Base-by-base conservation (phyloP, 2,797 vertebrate genomes). In the Sebastes vulpes region DNA sequence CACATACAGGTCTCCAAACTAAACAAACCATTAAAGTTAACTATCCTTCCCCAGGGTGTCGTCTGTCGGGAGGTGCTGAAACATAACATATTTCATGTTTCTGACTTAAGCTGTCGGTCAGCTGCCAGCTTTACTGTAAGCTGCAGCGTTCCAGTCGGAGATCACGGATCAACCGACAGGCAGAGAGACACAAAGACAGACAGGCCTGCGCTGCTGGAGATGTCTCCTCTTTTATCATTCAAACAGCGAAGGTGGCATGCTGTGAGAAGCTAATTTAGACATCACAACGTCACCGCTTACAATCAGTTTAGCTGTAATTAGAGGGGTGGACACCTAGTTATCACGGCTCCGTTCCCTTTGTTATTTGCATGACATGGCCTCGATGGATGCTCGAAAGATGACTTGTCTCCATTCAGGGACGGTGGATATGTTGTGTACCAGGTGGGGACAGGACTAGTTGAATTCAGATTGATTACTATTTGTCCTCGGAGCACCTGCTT, bases 21-120 rank as follows among this genome's bases (percentile, higher is more conserved):
- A 94, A 95, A 94, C 88, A 94, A 89, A 92, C 84, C 82, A 90
- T 93, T 94, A 92, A 91, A 92, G 82, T 87, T 89, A 93, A 94
- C 91, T 87, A 80, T 86, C 86, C 84, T 75, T 92, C 81, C 79
- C 79, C 48, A 59, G 79, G 61, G 80, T 83, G 73, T 85, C 20
- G 23, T 88, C 74, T 88, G 84, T 86, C 18, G 65, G 77, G 84
- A 90, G 75, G 75, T 83, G 82, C 72, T 87, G 79, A 93, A 89
- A 91, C 84, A 77, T 80, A 86, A 87, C 75, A 79, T 87, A 82
- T 89, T 92, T 91, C 81, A 80, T 84, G 79, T 84, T 90, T 88
- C 82, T 91, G 80, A 84, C 82, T 89, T 67, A 56, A 82, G 81
- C 83, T 92, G 89, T 89, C 90, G 89, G 79, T 91, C 77, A 90